Conservation (phyloP, 1,140 invertebrate genomes). For the Zaprionus davidi region DNA sequence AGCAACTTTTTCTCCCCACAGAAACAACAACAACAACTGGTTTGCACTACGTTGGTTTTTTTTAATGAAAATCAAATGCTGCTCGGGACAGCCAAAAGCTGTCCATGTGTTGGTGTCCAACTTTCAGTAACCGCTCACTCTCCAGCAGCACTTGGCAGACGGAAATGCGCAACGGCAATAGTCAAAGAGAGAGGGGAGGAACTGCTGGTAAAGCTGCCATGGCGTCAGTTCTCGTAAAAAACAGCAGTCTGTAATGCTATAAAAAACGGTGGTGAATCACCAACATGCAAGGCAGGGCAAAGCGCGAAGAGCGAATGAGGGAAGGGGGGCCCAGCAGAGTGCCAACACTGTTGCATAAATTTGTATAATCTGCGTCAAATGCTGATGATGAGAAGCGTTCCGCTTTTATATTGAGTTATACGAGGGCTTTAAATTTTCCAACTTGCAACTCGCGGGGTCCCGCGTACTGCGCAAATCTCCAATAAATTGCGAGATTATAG, state of each 20-base stretch:
- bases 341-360: conserved; percentile 77
- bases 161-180: conserved; percentile 63
- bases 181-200: background rate
- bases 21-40: conserved; percentile 39
- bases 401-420: conserved; percentile 73
- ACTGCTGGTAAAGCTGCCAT: conserved; percentile 26
- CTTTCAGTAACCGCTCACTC: background rate
- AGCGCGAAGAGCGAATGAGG: background rate
- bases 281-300: background rate
- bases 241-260: conserved; percentile 57
- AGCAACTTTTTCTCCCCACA: conserved; percentile 24
- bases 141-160: conserved; percentile 30
- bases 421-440: conserved; percentile 59
- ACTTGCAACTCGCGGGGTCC: conserved; percentile 52
- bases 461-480: background rate
- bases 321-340: conserved; percentile 45
- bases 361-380: conserved; percentile 71
- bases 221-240: conserved; percentile 67
- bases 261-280: conserved; percentile 52
- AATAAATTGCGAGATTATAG: background rate
- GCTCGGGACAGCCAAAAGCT: conserved; percentile 16
- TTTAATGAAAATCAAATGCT: conserved; percentile 74
- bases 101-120: conserved; percentile 17
- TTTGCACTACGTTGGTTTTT: conserved; percentile 25
- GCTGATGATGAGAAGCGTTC: conserved; percentile 33